These are phyloP conservation scores for Coecobrya sp. DNA, from an alignment of 2,888 invertebrate genomes.

Conservation along the genomic window DNA sequence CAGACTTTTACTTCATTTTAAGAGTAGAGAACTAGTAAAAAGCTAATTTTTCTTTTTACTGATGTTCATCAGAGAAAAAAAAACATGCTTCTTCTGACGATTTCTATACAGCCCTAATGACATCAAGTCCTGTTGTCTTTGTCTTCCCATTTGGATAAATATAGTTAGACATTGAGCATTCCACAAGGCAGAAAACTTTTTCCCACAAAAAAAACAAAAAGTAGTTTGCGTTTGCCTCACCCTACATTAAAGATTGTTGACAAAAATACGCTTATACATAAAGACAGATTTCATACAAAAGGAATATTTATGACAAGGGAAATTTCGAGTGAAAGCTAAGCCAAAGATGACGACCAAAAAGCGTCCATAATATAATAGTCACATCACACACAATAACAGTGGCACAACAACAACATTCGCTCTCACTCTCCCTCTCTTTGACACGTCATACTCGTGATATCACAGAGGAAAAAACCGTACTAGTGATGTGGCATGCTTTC, in stretches of 20 bases:
- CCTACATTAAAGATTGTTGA: constrained; percentile 67
- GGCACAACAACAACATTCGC: constrained; percentile 55
- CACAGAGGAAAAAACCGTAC: not conserved
- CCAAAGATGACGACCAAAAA: constrained; percentile 80
- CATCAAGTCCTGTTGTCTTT: constrained; percentile 44
- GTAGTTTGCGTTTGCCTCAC: constrained; percentile 48
- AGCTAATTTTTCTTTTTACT: not conserved
- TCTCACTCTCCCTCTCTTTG: constrained; percentile 6
- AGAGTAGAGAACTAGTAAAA: not conserved
- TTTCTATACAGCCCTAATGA: constrained; percentile 15
- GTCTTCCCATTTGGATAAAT: constrained; percentile 38
- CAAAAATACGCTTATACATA: constrained; percentile 66
- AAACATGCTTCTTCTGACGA: not conserved
- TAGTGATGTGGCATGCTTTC: constrained; percentile 13
- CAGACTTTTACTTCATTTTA: constrained; percentile 16
- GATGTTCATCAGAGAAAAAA: constrained; percentile 45
- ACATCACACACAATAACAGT: constrained; percentile 76
- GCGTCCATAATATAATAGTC: constrained; percentile 80
- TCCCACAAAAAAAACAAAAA: constrained; percentile 45
- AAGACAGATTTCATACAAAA: constrained; percentile 69
- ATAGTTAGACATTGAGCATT: not conserved
- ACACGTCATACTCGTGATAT: constrained; percentile 27
- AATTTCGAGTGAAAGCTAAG: constrained; percentile 81
- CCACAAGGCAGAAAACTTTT: not conserved
- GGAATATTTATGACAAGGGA: constrained; percentile 79